Conservation (phyloP, 2,113 vertebrate species). For the Serranochromis macrocephalus region DNA sequence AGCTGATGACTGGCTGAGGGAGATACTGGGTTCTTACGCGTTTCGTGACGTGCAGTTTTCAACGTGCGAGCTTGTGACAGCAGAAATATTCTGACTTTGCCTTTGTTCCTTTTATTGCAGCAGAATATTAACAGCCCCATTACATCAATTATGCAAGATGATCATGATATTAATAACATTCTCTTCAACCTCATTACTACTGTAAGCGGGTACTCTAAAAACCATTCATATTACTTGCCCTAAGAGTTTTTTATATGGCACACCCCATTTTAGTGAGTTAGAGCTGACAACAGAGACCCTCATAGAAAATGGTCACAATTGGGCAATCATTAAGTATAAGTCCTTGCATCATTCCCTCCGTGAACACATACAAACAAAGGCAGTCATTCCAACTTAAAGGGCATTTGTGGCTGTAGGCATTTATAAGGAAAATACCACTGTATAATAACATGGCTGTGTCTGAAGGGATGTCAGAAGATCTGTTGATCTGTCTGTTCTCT, state of each 20-base stretch:
- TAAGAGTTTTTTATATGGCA: constrained; percentile 15
- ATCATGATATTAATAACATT: constrained; percentile 40
- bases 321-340: background rate
- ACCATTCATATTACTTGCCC: constrained; percentile 42
- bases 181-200: constrained; percentile 52
- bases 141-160: constrained; percentile 40
- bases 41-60: background rate
- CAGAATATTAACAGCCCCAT: constrained; percentile 1
- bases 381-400: constrained; percentile 10
- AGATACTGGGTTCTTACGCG: background rate
- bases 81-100: background rate
- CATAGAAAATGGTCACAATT: background rate
- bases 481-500: background rate
- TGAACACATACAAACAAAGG: background rate
- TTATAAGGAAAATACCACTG: background rate
- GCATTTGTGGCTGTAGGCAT: background rate
- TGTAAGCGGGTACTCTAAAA: constrained; percentile 59
- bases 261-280: background rate
- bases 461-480: background rate
- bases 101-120: background rate
- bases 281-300: background rate
- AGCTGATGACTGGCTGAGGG: constrained; percentile 1
- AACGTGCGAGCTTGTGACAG: background rate
- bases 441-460: background rate
- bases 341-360: constrained; percentile 16